A percentile compares a stretch with the other conserved stretches of the same genome.
phyloP scores from a whole-genome alignment of 2,113 vertebrate species.

The Peromyscus californicus region DNA sequence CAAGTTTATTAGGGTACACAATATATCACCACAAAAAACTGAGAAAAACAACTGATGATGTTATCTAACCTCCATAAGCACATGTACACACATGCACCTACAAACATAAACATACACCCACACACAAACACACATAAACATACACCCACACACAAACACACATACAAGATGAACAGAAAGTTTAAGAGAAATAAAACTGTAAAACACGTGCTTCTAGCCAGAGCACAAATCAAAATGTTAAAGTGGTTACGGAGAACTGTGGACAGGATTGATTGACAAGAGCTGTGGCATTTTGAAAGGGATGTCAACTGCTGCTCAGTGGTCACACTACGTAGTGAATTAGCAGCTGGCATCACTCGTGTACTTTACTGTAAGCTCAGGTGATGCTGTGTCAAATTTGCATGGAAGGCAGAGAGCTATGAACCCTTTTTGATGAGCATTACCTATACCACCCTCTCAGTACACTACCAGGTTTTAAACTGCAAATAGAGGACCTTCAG shows the following conservation, averaged over 20 bases:
- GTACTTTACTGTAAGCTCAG: background rate
- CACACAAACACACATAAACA: background rate
- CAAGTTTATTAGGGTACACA: no score
- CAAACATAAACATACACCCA: background rate
- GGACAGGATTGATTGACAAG: no score
- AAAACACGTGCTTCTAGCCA: background rate
- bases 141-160: background rate
- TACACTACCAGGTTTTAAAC: no score
- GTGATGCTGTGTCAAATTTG: background rate
- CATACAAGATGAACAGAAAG: background rate
- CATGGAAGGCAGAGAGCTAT: background rate
- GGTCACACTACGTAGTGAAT: background rate
- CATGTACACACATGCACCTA: background rate
- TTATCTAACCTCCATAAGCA: background rate
- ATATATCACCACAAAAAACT: no score
- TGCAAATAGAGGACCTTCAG: background rate
- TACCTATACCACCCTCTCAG: no score
- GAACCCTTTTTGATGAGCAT: background rate
- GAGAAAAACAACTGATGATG: no score
- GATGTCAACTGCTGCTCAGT: no score
- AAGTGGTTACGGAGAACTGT: background rate
- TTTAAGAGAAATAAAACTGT: background rate
- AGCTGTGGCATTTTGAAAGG: background rate
- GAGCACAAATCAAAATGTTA: background rate
- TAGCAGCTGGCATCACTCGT: background rate